Evolutionary conservation across 2,888 invertebrate species (phyloP), one percentile per base, ranked within the genome.

Genomic region (Timema cristinae): DNA sequence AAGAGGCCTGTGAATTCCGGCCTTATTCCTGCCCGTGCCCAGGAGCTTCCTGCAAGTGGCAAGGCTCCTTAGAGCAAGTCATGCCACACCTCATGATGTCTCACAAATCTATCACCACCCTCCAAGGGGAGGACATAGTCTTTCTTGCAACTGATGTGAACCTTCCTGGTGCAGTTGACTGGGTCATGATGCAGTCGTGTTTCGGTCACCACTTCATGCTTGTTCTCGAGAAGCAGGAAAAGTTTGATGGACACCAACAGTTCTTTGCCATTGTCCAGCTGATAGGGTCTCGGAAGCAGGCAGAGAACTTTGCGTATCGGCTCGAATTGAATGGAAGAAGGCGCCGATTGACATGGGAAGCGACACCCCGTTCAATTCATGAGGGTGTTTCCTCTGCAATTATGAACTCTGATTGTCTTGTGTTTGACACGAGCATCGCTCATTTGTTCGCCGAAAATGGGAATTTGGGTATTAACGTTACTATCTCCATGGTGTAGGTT

Each of bases 141-240:
- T 99, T 99, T 84, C 85, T 99, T 78, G 99, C 99, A 2, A 99
- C 99, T 56, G 99, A 99, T 83, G 99, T 99, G 75, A 99, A 98
- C 85, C 88, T 99, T 76, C 98, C 98, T 8, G 99, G 99, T 73
- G 98, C 98, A 51, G 98, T 98, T 10, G 98, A 98, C 83, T 98
- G 98, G 98, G 96, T 96, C 6, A 99, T 99, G 99, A 99, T 99
- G 98, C 99, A 99, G 84, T 97, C 97, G 50, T 99, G 99, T 83
- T 99, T 98, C 82, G 97, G 96, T 72, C 97, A 97, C 81, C 96
- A 98, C 83, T 99, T 99, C 81, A 99, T 99, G 98, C 87, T 99
- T 77, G 98, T 99, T 52, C 87, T 99, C 69, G 99, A 99, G 82
- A 98, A 98, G 82, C 97, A 97, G 84, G 97, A 97, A 80, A 98